Percentiles rank a stretch among this genome's conserved stretches.
Conservation (phyloP, 2,888 invertebrate species). For the Tenodera sinensis region DNA sequence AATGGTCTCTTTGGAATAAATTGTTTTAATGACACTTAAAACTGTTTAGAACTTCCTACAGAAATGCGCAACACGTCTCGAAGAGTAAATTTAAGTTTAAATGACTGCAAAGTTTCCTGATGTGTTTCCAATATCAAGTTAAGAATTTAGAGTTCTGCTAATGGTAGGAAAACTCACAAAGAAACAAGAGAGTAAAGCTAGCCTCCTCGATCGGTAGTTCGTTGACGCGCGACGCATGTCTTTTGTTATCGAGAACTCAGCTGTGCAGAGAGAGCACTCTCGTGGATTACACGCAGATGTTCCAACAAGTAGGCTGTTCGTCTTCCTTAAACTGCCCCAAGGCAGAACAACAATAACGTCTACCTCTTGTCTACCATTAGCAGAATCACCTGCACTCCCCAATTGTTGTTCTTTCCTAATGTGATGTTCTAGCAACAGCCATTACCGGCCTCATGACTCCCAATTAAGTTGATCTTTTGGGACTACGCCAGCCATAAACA, state of each 20-base stretch:
- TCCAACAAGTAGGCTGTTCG: not conserved
- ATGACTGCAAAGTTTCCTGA: too few relatives aligned
- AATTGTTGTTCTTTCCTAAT: not conserved
- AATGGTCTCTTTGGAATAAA: too few relatives aligned
- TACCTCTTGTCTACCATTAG: not conserved
- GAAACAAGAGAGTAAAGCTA: too few relatives aligned
- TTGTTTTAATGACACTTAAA: too few relatives aligned
- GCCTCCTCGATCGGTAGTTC: not conserved
- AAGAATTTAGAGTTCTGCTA: too few relatives aligned
- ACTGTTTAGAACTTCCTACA: too few relatives aligned
- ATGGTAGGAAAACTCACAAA: too few relatives aligned
- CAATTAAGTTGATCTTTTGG: not conserved
- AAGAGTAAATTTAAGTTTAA: too few relatives aligned
- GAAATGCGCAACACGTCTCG: too few relatives aligned
- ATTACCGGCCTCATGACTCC: not conserved
- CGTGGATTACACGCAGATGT: not conserved
- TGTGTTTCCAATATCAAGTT: too few relatives aligned
- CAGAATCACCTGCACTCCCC: not conserved
- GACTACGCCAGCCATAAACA: too few relatives aligned
- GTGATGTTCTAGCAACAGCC: not conserved
- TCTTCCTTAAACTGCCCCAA: not conserved
- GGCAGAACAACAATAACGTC: not conserved
- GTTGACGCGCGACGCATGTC: not conserved
- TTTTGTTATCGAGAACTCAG: not conserved
- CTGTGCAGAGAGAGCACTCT: not conserved